Conservation (phyloP, 1,140 invertebrate genomes). For the Brachionus manjavacas region DNA sequence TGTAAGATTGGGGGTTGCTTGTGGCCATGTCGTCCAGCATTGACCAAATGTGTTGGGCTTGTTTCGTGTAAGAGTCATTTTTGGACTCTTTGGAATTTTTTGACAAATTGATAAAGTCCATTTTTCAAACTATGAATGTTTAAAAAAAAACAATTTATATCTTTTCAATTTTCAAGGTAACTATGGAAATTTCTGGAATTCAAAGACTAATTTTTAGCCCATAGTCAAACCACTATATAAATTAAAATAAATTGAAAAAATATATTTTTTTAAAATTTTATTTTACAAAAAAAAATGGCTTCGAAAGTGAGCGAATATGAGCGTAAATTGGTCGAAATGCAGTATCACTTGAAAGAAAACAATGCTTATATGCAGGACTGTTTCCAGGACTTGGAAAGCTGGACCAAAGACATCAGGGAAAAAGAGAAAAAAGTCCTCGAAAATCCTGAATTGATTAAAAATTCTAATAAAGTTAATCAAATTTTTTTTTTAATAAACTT, state of each 20-base stretch:
- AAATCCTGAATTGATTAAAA: background rate
- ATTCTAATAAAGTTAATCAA: slow-evolving; percentile 42
- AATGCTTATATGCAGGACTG: slow-evolving; percentile 68
- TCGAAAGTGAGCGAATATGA: slow-evolving; percentile 7
- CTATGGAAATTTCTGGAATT: slow-evolving; percentile 31
- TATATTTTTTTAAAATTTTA: background rate
- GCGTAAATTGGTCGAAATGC: slow-evolving; percentile 43
- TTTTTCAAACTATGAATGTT: background rate
- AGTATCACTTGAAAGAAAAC: slow-evolving; percentile 60
- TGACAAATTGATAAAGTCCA: background rate
- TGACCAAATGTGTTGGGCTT: slow-evolving; percentile 39
- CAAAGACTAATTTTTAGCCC: background rate
- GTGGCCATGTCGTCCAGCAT: slow-evolving; percentile 36
- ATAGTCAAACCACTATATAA: background rate
- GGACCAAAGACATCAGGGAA: slow-evolving; percentile 76
- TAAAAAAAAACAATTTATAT: background rate
- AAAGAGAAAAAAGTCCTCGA: slow-evolving; percentile 66
- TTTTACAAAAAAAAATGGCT: slow-evolving; percentile 18
- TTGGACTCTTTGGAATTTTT: background rate
- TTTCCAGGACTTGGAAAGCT: slow-evolving; percentile 71
- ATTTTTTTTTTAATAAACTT: slow-evolving; percentile 8
- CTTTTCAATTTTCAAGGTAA: background rate
- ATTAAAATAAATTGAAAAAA: background rate
- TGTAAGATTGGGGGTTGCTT: slow-evolving; percentile 20
- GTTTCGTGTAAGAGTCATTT: slow-evolving; percentile 1